Evolutionary conservation across 2,797 vertebrate species (phyloP), one percentile per base, ranked within the genome.

Genomic region (Acropternis orthonyx): DNA sequence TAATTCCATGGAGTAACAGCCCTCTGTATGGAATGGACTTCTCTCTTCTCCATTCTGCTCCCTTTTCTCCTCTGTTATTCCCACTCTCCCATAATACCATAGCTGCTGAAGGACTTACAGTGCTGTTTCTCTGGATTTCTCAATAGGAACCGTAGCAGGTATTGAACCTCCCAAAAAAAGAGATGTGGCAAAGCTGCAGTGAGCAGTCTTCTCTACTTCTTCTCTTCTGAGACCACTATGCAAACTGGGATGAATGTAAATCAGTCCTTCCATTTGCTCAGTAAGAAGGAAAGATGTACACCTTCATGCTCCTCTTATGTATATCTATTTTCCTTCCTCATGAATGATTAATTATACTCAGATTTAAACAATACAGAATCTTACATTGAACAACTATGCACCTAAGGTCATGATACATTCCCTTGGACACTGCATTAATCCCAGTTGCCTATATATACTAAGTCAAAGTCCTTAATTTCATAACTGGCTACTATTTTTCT

Each of bases 281-380:
- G 13, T 34, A 76, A 34, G 55, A 73, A 87, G 13, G 20, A 78
- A 91, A 74, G 65, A 32, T 8, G 8, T 28, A 34, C 20, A 23
- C 36, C 43, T 59, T 79, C 55, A 44, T 52, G 27, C 6, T 86
- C 30, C 17, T 77, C 34, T 36, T 62, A 46, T 1, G 58, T 6
- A 22, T 30, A 68, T 26, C 30, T 65, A 43, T 86, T 85, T 67
- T 82, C 24, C 46, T 80, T 88, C 76, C 28, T 88, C 23, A 39
- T 20, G 18, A 77, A 80, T 56, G 15, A 85, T 61, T 79, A 72
- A 80, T 83, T 88, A 66, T 49, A 63, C 44, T 55, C 65, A 71
- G 58, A 46, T 66, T 91, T 75, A 92, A 95, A 83, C 63, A 91
- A 55, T n/a, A 76, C 9, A 44, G 52, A 77, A 63, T 54, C 44